Evolutionary conservation across 2,113 vertebrate genomes (phyloP).

Genomic region (Condylura cristata): DNA sequence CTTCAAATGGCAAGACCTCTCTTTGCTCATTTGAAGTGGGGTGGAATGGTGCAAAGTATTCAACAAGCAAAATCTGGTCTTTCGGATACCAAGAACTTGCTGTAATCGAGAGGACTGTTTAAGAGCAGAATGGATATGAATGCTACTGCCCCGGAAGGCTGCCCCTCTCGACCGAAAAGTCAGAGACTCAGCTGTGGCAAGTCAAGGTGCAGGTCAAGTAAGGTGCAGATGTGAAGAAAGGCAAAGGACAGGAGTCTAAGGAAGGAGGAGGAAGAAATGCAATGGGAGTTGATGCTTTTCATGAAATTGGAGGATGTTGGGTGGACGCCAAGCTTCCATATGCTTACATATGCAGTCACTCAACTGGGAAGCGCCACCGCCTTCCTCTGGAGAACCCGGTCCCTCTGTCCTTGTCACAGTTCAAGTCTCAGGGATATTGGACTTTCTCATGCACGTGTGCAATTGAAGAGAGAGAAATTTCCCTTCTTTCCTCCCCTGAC

Average conservation of each 20-base stretch:
- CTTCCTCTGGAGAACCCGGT: not conserved
- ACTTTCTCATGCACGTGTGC: slow-evolving; percentile 72
- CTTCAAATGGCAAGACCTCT: slow-evolving; percentile 92
- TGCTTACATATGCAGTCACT: slow-evolving; percentile 85
- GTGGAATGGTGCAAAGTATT: slow-evolving; percentile 92
- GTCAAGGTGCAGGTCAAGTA: slow-evolving; percentile 88
- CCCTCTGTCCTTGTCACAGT: slow-evolving; percentile 61
- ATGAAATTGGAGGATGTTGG: slow-evolving; percentile 92
- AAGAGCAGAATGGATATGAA: slow-evolving; percentile 91
- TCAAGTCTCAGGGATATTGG: slow-evolving; percentile 81
- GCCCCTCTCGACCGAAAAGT: slow-evolving; percentile 91
- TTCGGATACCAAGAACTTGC: slow-evolving; percentile 92
- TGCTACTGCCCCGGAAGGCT: slow-evolving; percentile 91
- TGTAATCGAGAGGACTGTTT: slow-evolving; percentile 91
- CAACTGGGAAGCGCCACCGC: not conserved
- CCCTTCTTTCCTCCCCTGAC: not conserved
- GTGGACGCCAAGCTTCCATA: slow-evolving; percentile 88
- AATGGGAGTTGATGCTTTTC: slow-evolving; percentile 91
- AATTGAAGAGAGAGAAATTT: slow-evolving; percentile 60
- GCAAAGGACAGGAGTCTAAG: slow-evolving; percentile 88
- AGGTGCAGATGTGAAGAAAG: slow-evolving; percentile 91
- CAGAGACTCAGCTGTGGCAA: slow-evolving; percentile 89
- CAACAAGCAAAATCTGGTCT: slow-evolving; percentile 89
- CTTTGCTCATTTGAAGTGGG: slow-evolving; percentile 93
- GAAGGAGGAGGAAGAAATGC: slow-evolving; percentile 88